Percentiles rank a stretch among this genome's conserved stretches.
Evolutionary conservation across 2,113 vertebrate genomes (phyloP).

Genomic region (Gopherus flavomarginatus): DNA sequence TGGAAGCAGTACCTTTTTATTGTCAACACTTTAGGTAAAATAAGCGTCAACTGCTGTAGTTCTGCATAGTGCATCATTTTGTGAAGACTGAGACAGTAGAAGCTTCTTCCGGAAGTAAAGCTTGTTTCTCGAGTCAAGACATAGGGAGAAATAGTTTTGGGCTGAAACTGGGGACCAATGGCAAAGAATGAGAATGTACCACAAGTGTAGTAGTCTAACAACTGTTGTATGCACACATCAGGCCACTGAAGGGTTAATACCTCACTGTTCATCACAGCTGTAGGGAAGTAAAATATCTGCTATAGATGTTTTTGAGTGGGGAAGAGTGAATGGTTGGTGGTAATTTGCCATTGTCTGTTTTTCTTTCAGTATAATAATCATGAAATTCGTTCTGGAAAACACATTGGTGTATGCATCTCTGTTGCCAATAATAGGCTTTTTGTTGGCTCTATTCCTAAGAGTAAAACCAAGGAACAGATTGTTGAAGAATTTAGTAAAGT

Average conservation of each 20-base stretch:
- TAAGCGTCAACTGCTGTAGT: neutral
- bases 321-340: neutral
- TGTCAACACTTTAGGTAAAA: neutral
- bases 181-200: neutral
- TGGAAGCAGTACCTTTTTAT: neutral
- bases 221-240: neutral
- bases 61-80: neutral
- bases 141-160: neutral
- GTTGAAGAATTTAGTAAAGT: conserved; percentile 98
- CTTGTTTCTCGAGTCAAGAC: neutral
- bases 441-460: conserved; percentile 99
- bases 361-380: conserved; percentile 93
- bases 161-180: neutral
- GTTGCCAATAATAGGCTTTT: conserved; percentile 99
- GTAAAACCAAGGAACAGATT: conserved; percentile 99
- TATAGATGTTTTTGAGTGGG: neutral
- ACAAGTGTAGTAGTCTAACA: neutral
- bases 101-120: neutral
- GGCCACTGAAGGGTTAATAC: neutral
- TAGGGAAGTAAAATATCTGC: neutral
- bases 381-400: conserved; percentile 97
- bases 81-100: neutral
- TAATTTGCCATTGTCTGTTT: conserved; percentile 28
- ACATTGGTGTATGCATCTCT: conserved; percentile 98
- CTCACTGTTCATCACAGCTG: neutral